phyloP scores from a whole-genome alignment of 2,113 vertebrate genomes.

The Silurus asotus region DNA sequence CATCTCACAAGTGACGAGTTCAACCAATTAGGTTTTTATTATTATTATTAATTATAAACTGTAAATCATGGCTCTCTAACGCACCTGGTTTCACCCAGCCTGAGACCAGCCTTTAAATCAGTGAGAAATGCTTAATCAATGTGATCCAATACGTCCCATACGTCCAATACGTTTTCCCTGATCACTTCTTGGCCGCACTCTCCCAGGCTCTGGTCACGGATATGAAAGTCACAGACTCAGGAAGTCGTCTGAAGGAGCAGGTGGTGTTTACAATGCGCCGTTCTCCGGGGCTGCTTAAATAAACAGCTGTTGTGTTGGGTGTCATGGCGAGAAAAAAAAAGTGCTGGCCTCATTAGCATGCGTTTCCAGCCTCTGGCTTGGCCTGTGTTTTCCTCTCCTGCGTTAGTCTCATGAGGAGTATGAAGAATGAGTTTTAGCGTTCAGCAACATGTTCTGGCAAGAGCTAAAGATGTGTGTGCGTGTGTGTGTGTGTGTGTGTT shows the following conservation, averaged over 20 bases:
- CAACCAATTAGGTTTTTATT: neutral
- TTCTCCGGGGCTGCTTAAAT: constrained; percentile 43
- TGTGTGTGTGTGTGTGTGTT: neutral
- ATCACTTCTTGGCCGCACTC: constrained; percentile 5
- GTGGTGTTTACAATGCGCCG: constrained; percentile 53
- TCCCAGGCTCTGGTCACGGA: neutral
- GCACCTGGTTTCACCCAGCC: too few relatives aligned
- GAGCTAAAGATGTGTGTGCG: neutral
- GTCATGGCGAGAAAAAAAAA: neutral
- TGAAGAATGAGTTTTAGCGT: neutral
- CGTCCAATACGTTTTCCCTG: too few relatives aligned
- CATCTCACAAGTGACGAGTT: neutral
- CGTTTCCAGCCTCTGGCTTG: neutral
- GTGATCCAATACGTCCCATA: neutral
- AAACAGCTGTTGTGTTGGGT: constrained; percentile 52
- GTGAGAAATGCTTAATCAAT: neutral
- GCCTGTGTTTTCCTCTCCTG: constrained; percentile 19
- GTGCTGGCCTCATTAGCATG: constrained; percentile 32
- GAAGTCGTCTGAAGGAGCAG: constrained; percentile 46
- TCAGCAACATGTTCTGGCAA: neutral
- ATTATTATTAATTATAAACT: too few relatives aligned
- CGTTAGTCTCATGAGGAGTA: neutral
- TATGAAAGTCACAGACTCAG: constrained; percentile 19
- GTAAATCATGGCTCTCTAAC: neutral
- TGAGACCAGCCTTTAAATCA: neutral